Conservation (phyloP, 2,888 invertebrate species). For the Phalangium opilio region DNA sequence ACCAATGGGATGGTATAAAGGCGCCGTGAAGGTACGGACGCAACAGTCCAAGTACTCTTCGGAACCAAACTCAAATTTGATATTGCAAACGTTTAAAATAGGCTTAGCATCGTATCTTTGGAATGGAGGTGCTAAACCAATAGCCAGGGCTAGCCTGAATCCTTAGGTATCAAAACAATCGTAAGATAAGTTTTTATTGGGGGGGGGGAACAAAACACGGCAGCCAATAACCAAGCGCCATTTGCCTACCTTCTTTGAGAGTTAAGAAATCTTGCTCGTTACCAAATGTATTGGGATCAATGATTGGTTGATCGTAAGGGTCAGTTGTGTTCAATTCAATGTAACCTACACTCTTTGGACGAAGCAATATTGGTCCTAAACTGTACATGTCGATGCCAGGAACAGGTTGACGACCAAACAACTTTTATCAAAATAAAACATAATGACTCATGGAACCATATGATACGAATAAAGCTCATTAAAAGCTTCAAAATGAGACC, state of each 20-base stretch:
- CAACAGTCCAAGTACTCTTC: conserved; percentile 77
- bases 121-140: too few species aligned
- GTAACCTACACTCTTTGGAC: conserved; percentile 20
- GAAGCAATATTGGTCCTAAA: conserved; percentile 18
- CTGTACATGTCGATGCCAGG: too few species aligned
- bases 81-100: background rate
- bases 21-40: conserved; percentile 70
- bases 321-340: conserved; percentile 37
- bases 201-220: too few species aligned
- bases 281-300: conserved; percentile 83
- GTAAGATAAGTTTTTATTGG: too few species aligned
- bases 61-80: conserved; percentile 29
- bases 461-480: too few species aligned
- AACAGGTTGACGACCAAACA: too few species aligned
- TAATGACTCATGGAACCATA: too few species aligned
- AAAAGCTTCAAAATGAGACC: too few species aligned
- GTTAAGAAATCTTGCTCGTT: conserved; percentile 58
- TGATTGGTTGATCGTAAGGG: conserved; percentile 70
- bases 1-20: conserved; percentile 75
- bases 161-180: too few species aligned
- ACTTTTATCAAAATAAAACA: too few species aligned
- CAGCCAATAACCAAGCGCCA: background rate
- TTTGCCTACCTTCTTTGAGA: conserved; percentile 48
- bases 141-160: too few species aligned
- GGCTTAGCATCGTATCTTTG: too few species aligned